These are phyloP conservation scores for Diaperis boleti DNA, from an alignment of 2,888 invertebrate species.

Conservation along the genomic window DNA sequence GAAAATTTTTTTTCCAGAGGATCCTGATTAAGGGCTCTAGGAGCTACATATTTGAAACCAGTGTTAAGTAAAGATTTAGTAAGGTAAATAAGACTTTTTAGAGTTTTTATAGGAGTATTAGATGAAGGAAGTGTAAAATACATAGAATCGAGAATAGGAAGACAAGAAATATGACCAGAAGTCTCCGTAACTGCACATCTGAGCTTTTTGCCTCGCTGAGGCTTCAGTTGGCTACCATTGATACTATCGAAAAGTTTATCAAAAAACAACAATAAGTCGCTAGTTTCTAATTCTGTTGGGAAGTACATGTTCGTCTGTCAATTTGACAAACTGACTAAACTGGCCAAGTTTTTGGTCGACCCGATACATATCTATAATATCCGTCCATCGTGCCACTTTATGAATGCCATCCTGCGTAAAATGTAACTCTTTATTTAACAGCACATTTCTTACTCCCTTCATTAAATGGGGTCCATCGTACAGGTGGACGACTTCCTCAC, in stretches of 20 bases:
- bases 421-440: conserved; percentile 39
- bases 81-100: neutral
- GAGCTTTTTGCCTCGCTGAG: no score
- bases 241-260: no score
- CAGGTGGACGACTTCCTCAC: conserved; percentile 45
- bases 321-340: no score
- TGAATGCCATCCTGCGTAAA: no score
- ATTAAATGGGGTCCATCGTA: conserved; percentile 47
- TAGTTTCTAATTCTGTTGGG: conserved; percentile 43
- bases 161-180: conserved; percentile 32
- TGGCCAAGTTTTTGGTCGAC: conserved; percentile 32
- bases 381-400: no score
- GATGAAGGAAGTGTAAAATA: conserved; percentile 15
- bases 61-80: neutral
- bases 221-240: no score
- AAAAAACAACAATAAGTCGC: conserved; percentile 29
- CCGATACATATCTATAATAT: conserved; percentile 37
- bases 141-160: conserved; percentile 2
- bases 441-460: conserved; percentile 45
- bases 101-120: no score
- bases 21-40: neutral
- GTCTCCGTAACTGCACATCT: no score
- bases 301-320: conserved; percentile 43
- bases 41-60: neutral
- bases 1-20: neutral